phyloP scores from a whole-genome alignment of 2,113 vertebrate species.

The Corythornis cristatus region DNA sequence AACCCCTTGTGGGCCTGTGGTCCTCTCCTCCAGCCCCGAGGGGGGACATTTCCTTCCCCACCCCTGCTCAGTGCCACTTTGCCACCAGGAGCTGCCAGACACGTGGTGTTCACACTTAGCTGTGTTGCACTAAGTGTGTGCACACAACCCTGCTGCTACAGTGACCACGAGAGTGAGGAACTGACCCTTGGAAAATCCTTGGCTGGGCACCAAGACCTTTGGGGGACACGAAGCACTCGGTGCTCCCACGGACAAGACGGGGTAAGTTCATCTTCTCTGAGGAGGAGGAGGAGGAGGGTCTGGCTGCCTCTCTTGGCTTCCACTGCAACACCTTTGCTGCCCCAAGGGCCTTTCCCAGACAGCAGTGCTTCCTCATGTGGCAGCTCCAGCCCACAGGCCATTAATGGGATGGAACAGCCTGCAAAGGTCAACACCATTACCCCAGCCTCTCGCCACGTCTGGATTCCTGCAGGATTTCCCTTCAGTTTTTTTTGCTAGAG shows the following conservation, averaged over 20 bases:
- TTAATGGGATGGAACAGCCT: neutral
- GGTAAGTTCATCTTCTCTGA: neutral
- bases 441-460: neutral
- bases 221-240: neutral
- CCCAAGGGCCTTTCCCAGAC: neutral
- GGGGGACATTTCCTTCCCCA: neutral
- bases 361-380: rapidly evolving
- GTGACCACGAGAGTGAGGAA: rapidly evolving
- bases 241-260: rapidly evolving
- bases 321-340: neutral
- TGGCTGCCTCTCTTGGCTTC: neutral
- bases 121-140: rapidly evolving
- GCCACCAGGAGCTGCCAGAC: neutral
- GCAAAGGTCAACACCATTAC: neutral
- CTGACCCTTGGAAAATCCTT: neutral
- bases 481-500: neutral
- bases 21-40: rapidly evolving
- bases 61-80: neutral
- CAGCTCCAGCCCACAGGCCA: neutral
- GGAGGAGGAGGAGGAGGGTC: no score
- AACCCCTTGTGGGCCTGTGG: rapidly evolving
- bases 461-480: conserved; percentile 21
- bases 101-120: rapidly evolving
- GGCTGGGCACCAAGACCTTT: neutral
- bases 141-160: neutral